A percentile compares a stretch with the other conserved stretches of the same genome.
Evolutionary conservation across 2,797 vertebrate genomes (phyloP).

Genomic region (Muscicapa striata): DNA sequence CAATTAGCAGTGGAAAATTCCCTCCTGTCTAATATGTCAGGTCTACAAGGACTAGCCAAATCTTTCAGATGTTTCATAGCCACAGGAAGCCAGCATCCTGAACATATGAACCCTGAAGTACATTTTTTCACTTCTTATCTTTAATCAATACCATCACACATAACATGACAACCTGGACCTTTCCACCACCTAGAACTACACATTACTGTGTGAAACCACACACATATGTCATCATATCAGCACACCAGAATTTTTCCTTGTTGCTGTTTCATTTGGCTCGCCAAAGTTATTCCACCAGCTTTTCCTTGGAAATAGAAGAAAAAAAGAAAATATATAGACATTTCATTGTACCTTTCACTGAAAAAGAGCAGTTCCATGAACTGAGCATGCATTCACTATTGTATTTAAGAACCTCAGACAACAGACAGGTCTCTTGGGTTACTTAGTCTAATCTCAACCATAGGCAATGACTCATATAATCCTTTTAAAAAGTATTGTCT

Average conservation of each 20-base stretch:
- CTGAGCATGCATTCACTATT: neutral
- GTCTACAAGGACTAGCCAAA: conserved; percentile 16
- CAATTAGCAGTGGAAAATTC: conserved; percentile 25
- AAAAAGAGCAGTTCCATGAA: neutral
- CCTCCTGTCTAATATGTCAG: neutral
- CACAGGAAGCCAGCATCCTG: neutral
- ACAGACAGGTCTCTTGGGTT: neutral
- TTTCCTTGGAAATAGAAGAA: neutral
- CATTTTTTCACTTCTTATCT: conserved; percentile 26
- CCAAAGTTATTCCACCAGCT: neutral
- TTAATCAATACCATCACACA: neutral
- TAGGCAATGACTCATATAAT: neutral
- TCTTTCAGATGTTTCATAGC: conserved; percentile 19
- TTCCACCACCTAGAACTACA: neutral
- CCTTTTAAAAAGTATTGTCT: neutral
- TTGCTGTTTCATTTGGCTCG: neutral
- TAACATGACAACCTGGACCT: neutral
- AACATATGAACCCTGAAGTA: neutral
- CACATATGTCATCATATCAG: neutral
- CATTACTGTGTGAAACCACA: neutral
- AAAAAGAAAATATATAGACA: neutral
- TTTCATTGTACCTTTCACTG: neutral
- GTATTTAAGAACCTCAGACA: neutral
- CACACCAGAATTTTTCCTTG: neutral
- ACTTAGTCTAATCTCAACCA: neutral